A percentile compares a stretch with the other conserved stretches of the same genome.
These are phyloP conservation scores for Ephydatia muelleri DNA, from an alignment of 37 sponge, comb jelly and placozoan genomes.

Conservation along the genomic window DNA sequence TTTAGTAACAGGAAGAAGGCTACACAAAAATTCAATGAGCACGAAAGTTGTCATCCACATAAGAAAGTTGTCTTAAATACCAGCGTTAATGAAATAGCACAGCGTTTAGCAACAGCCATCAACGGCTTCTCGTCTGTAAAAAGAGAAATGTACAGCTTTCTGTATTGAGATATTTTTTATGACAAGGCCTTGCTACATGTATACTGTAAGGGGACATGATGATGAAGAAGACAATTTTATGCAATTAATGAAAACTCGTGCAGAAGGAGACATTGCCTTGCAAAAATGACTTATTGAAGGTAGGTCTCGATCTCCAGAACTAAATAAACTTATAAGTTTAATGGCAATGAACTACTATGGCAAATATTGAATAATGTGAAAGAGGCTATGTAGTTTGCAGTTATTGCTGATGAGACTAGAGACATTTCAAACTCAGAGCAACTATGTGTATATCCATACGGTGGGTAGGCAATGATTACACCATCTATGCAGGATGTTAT, in stretches of 20 bases:
- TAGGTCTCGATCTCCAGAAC: slow-evolving; percentile 42
- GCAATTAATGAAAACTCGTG: slow-evolving; percentile 33
- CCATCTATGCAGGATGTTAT: slow-evolving; percentile 53
- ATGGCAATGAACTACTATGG: slow-evolving; percentile 35
- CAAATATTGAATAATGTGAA: slow-evolving; percentile 19
- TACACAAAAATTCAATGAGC: slow-evolving; percentile 23
- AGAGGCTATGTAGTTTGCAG: slow-evolving; percentile 19
- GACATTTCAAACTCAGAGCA: slow-evolving; percentile 54
- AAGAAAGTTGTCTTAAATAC: slow-evolving; percentile 30
- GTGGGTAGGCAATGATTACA: slow-evolving; percentile 48
- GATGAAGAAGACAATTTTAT: slow-evolving; percentile 54
- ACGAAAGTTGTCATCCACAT: slow-evolving; percentile 33
- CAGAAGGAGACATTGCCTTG: slow-evolving; percentile 31
- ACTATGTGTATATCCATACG: slow-evolving; percentile 55
- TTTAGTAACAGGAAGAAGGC: slow-evolving; percentile 67
- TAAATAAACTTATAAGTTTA: slow-evolving; percentile 33
- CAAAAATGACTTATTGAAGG: slow-evolving; percentile 26
- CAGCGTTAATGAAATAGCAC: background rate
- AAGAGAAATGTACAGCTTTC: slow-evolving; percentile 32
- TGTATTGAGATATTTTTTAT: slow-evolving; percentile 35
- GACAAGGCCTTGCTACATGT: slow-evolving; percentile 70
- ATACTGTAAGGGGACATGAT: slow-evolving; percentile 54
- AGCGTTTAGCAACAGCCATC: too few relatives aligned
- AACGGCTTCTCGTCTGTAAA: too few relatives aligned
- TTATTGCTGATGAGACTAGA: slow-evolving; percentile 70